Evolutionary conservation across 2,888 invertebrate species (phyloP).

Genomic region (Oligia fasciuncula): DNA sequence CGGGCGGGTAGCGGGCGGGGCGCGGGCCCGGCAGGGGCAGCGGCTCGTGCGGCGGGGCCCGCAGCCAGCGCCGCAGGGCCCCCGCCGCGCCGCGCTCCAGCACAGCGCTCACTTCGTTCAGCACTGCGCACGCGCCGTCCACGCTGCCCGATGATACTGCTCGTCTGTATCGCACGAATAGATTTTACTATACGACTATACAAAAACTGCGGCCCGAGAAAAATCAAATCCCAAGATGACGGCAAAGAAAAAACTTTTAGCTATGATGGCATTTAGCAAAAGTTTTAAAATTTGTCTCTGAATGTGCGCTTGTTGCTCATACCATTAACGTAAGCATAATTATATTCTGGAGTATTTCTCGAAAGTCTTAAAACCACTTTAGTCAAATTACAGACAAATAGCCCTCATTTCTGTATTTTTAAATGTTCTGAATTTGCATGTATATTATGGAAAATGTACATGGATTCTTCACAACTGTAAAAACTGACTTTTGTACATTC

Average conservation of each 20-base stretch:
- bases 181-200: not conserved
- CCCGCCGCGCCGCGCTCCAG: conserved; percentile 93
- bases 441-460: not conserved
- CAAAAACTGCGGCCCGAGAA: not conserved
- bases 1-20: conserved; percentile 78
- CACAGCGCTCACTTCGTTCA: conserved; percentile 97
- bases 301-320: too few relatives aligned
- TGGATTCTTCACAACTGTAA: not conserved
- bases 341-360: too few relatives aligned
- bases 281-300: not conserved
- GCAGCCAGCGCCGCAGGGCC: conserved; percentile 90
- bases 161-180: conserved; percentile 89
- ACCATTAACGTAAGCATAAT: too few relatives aligned
- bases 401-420: not conserved
- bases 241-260: not conserved
- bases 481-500: not conserved
- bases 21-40: conserved; percentile 75
- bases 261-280: not conserved
- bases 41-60: conserved; percentile 83
- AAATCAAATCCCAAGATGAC: not conserved
- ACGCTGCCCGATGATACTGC: conserved; percentile 97
- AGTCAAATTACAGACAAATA: too few relatives aligned
- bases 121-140: conserved; percentile 98
- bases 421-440: not conserved
- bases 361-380: too few relatives aligned